These are phyloP conservation scores for Eupithecia subfuscata DNA, from an alignment of 2,888 invertebrate genomes.

Conservation along the genomic window DNA sequence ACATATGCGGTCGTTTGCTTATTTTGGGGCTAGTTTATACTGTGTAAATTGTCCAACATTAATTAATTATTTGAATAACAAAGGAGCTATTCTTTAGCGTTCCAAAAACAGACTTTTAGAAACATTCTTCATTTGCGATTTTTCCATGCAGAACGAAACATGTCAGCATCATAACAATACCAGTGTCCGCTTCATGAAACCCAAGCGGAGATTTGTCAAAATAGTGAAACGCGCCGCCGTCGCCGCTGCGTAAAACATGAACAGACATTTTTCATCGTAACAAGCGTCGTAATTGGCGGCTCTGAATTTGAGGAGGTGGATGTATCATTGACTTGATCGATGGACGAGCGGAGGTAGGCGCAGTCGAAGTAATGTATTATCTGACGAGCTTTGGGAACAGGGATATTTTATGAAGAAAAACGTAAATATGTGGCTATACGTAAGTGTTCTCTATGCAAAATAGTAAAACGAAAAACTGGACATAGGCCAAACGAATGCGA, in stretches of 20 bases:
- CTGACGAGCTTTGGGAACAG: neutral
- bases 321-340: conserved; percentile 53
- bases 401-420: no score
- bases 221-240: conserved; percentile 18
- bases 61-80: neutral
- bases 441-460: no score
- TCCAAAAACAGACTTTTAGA: neutral
- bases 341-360: conserved; percentile 28
- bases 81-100: neutral
- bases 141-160: neutral
- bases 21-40: neutral
- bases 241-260: conserved; percentile 50
- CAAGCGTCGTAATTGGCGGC: conserved; percentile 73
- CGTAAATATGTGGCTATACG: no score
- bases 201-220: conserved; percentile 20
- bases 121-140: neutral
- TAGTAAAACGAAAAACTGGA: neutral
- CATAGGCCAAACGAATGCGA: neutral
- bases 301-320: conserved; percentile 67
- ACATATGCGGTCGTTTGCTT: neutral
- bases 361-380: neutral
- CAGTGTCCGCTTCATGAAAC: conserved; percentile 13
- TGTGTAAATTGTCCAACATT: neutral
- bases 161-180: neutral
- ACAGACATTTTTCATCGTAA: conserved; percentile 72